Conservation (phyloP, 2,113 vertebrate genomes). For the Petroica traversi region DNA sequence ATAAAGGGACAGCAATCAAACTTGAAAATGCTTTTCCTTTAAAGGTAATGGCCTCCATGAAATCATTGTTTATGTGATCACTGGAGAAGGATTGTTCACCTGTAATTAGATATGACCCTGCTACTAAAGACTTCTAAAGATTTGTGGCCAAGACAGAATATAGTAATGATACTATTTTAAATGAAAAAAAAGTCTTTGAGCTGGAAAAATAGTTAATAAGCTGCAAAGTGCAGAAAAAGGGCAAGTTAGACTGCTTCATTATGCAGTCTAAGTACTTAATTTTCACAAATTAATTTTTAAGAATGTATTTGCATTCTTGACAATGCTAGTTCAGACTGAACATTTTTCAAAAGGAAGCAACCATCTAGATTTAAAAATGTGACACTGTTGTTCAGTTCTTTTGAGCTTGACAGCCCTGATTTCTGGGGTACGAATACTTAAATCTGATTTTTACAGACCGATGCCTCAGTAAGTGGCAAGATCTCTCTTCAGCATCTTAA, state of each 20-base stretch:
- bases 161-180: background rate
- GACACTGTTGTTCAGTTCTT: background rate
- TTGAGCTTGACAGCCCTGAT: background rate
- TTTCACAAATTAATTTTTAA: background rate
- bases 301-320: background rate
- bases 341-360: background rate
- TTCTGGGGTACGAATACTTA: background rate
- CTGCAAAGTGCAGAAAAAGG: background rate
- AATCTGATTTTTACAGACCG: background rate
- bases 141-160: background rate
- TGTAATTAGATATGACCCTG: background rate
- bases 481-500: background rate
- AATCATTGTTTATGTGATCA: background rate
- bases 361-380: background rate
- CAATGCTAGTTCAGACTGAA: background rate
- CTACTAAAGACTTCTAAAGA: background rate
- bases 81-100: background rate
- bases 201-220: background rate
- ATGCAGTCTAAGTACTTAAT: background rate
- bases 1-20: background rate
- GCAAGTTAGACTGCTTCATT: background rate
- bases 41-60: background rate
- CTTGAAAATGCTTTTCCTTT: background rate
- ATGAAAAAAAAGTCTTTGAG: background rate
- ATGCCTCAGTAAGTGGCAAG: background rate